Percentiles rank a stretch among this genome's conserved stretches.
Conservation (phyloP, 2,113 vertebrate genomes). For the Antechinus flavipes region DNA sequence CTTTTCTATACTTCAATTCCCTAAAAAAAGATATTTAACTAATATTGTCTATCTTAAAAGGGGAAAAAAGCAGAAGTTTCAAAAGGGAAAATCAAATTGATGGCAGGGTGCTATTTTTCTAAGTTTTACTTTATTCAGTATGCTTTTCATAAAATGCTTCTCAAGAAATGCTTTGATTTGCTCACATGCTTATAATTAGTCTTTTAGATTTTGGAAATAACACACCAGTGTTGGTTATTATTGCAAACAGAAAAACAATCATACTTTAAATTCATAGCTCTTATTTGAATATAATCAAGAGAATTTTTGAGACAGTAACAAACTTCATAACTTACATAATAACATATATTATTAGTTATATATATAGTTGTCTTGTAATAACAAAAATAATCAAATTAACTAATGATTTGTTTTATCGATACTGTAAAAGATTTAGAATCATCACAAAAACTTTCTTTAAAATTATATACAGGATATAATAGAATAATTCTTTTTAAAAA, state of each 20-base stretch:
- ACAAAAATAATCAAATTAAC: conserved; percentile 73
- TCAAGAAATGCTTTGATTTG: conserved; percentile 18
- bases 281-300: conserved; percentile 18
- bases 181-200: conserved; percentile 7
- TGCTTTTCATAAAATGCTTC: conserved; percentile 7
- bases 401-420: conserved; percentile 59
- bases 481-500: conserved; percentile 24
- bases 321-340: conserved; percentile 53
- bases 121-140: not conserved
- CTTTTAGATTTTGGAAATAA: conserved; percentile 5
- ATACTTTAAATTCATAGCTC: conserved; percentile 48
- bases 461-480: conserved; percentile 30
- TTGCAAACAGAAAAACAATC: conserved; percentile 41
- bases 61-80: not conserved
- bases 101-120: not conserved
- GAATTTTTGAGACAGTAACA: conserved; percentile 33
- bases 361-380: conserved; percentile 24
- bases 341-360: conserved; percentile 36
- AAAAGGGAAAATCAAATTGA: not conserved
- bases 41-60: not conserved
- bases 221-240: conserved; percentile 34
- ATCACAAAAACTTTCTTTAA: conserved; percentile 38
- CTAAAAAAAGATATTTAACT: not conserved
- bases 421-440: conserved; percentile 15
- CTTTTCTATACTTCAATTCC: not conserved